Evolutionary conservation across 1,140 invertebrate genomes (phyloP), one percentile per base, ranked within the genome.

Genomic region (Glomeris maerens): DNA sequence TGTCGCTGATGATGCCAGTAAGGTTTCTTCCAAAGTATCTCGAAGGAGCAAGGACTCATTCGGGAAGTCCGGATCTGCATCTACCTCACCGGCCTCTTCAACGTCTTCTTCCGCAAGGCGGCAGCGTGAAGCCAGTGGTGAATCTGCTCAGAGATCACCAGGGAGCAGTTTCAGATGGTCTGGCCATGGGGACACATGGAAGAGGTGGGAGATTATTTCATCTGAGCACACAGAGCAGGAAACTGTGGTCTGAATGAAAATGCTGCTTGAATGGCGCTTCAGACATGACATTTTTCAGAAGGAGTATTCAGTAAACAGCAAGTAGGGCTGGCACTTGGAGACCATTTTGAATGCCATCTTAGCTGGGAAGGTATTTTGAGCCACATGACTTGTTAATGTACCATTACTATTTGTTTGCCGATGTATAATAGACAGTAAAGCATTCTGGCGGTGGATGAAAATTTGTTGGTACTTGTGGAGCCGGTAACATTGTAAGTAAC

Each of bases 131-230:
- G 10, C 4, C 46, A 41, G 39, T 29, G 26, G 49, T 27, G 44
- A 40, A 14, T 28, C 52, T 36, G 45, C 14, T 45, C 55, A 47
- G 46, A 51, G 25, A 60, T 55, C 52, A 67, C 27, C 59, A n/a
- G 59, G 59, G n/a, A 57, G 55, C 5, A 56, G n/a, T 31, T 47
- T 28, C 31, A 17, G 52, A 38, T 42, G 21, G 23, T n/a, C n/a
- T n/a, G n/a, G n/a, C n/a, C 5, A 26, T 57, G 25, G 69, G 66
- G 27, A 73, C 73, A 21, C 73, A 1, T 86, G 84, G 73, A 86
- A 86, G 64, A 71, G 83, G 39, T 75, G 80, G 45, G 82, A 86
- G 63, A 66, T 87, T 25, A 87, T 86, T 58, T 80, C 83, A 2
- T 85, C 82, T 63, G 78, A 80, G 47, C 77, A 58, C 26, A 55